Evolutionary conservation across 2,888 invertebrate genomes (phyloP), one percentile per base, ranked within the genome.

Genomic region (Parnassius glacialis): DNA sequence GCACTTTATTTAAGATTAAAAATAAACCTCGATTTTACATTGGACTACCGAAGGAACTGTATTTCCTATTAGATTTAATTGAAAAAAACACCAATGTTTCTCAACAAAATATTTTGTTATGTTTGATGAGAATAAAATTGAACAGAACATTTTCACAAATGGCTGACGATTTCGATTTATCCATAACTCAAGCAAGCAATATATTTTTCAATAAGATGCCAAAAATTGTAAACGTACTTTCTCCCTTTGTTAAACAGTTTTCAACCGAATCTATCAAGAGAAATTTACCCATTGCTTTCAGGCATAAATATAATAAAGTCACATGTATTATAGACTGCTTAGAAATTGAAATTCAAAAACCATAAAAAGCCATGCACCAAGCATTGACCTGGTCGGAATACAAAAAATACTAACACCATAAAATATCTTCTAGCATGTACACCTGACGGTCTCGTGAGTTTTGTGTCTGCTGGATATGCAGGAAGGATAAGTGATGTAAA

Each of bases 331-430:
- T 80, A 51, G 80, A 83, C 53, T 83, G 80, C 52, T 64, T 82
- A 10, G 79, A 83, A 64, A 80, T 80, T 43, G 74, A 81, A 60
- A 66, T 83, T 43, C 73, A 83, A 68, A 83, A 79, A 65, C 80
- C 81, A 16, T 66, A 68, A 10, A 73, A 77, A 56, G 67, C 78
- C 2, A 5, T 80, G 1, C 52, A 76, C 53, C 79, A 80, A 68
- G 54, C 78, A 42, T 34, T 79, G 0, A 68, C 79, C 3, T 83
- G 81, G 81, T 82, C 82, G 25, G 74, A 77, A 9, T 78, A 79
- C 44, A 74, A 75, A 57, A 75, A 75, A 52, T 65, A 25, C 64
- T 0, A 73, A 76, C n/a, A 76, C 74, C 12, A 57, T 70, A 2
- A 74, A 75, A 45, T 75, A 74, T 65, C 52, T 77, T 9, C 57